A percentile compares a stretch with the other conserved stretches of the same genome.
Evolutionary conservation across 1,140 invertebrate genomes (phyloP).

Genomic region (Schlechtendalia chinensis): DNA sequence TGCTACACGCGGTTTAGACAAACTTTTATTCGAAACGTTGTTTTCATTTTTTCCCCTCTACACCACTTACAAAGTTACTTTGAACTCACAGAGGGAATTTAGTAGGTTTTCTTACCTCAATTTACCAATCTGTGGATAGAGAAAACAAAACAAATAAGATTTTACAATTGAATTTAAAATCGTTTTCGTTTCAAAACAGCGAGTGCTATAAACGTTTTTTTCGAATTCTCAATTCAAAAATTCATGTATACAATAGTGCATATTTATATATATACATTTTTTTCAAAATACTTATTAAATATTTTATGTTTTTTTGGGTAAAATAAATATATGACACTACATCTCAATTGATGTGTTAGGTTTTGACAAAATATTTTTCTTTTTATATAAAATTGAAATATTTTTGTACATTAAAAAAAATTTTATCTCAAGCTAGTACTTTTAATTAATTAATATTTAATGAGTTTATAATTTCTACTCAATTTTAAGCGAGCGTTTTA

Average conservation of each 20-base stretch:
- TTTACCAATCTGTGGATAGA: neutral
- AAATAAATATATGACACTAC: neutral
- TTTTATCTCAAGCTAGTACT: too few relatives aligned
- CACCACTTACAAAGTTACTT: neutral
- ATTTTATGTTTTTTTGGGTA: neutral
- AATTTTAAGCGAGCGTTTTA: too few relatives aligned
- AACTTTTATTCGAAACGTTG: neutral
- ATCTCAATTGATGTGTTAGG: neutral
- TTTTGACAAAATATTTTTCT: neutral
- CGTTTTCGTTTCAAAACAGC: slow-evolving; percentile 8
- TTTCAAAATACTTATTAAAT: neutral
- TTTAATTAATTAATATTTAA: too few relatives aligned
- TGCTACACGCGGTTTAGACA: neutral
- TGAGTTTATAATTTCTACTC: neutral
- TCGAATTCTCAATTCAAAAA: neutral
- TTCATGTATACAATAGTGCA: too few relatives aligned
- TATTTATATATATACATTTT: too few relatives aligned
- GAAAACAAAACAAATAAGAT: slow-evolving; percentile 25
- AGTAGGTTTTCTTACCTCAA: neutral
- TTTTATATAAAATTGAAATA: too few relatives aligned
- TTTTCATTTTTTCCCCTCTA: neutral
- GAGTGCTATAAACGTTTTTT: neutral
- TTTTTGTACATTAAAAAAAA: too few relatives aligned
- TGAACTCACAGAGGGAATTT: slow-evolving; percentile 3
- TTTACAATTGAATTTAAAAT: slow-evolving; percentile 6